These are phyloP conservation scores for Baccha elongata DNA, from an alignment of 2,888 invertebrate genomes.

Conservation along the genomic window DNA sequence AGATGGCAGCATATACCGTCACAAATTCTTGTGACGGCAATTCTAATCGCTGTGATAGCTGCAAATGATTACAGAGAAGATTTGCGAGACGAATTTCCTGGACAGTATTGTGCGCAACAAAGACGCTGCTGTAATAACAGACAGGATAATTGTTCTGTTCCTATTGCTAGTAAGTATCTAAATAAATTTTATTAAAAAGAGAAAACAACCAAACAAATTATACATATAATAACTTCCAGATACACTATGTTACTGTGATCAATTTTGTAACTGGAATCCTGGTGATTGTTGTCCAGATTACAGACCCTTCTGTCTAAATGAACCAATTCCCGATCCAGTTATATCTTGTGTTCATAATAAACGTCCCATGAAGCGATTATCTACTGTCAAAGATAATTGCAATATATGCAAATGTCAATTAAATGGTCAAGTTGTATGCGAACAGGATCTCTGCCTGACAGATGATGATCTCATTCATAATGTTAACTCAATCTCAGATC, in stretches of 20 bases:
- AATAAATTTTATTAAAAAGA: background rate
- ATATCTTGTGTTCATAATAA: constrained; percentile 83
- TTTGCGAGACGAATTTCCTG: constrained; percentile 78
- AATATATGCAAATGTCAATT: constrained; percentile 87
- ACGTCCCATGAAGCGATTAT: constrained; percentile 83
- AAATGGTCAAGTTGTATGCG: constrained; percentile 84
- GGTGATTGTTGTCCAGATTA: constrained; percentile 97
- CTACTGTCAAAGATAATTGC: constrained; percentile 86
- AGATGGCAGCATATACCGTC: constrained; percentile 49
- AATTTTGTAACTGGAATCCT: constrained; percentile 91
- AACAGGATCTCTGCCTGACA: constrained; percentile 89
- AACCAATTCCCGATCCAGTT: constrained; percentile 76
- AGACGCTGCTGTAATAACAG: constrained; percentile 88
- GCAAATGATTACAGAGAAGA: constrained; percentile 79
- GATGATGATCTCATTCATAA: constrained; percentile 87
- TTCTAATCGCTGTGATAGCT: constrained; percentile 72
- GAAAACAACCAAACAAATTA: no score
- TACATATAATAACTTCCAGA: constrained; percentile 82
- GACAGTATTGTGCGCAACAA: constrained; percentile 79
- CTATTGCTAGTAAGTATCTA: constrained; percentile 86
- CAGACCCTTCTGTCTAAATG: constrained; percentile 87
- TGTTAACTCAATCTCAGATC: constrained; percentile 85
- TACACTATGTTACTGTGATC: constrained; percentile 96
- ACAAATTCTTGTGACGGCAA: constrained; percentile 55
- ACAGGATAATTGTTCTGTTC: constrained; percentile 91